Evolutionary conservation across 1,140 invertebrate species (phyloP), one percentile per base, ranked within the genome.

Genomic region (Eupristina koningsbergeri): DNA sequence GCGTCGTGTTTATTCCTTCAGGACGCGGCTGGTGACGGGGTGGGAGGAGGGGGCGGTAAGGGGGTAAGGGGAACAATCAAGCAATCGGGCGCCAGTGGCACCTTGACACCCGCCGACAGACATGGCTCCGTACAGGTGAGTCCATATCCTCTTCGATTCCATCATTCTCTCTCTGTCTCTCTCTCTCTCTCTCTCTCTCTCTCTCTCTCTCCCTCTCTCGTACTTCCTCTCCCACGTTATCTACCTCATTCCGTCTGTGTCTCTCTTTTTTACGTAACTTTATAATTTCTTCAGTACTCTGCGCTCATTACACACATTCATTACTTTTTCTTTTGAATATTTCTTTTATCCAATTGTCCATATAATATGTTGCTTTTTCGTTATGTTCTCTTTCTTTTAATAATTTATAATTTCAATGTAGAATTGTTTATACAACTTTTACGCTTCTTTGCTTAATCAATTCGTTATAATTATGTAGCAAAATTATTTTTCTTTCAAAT

Each of bases 71-170:
- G 95, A 91, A 93, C 92, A 93, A 91, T 91, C 93, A 90, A 91
- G 91, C 92, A 92, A 94, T 95, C 87, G 94, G 95, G 87, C 95
- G 95, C 92, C 87, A 91, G 91, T 90, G 94, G 95, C 88, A 95
- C 95, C 91, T 94, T 98, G 89, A 98, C 97, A 86, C 97, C 97
- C 88, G 97, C 97, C 89, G 97, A 98, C 94, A 95, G 97, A 92
- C 97, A 98, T 93, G 97, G 97, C 92, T 98, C 97, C 90, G 97
- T 98, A 88, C 97, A 98, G 96, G 96, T 98, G 94, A 94, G 93
- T 93, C 87, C 84, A 90, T 89, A 87, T 87, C 84, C 84, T 85
- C 77, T 81, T 78, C 64, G 26, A 6, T 71, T 71, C 67, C 64
- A 22, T 61, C 36, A 47, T 58, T 61, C n/a, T 63, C 31, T 13